phyloP scores from a whole-genome alignment of 1,140 invertebrate species.

The Vanessa tameamea region DNA sequence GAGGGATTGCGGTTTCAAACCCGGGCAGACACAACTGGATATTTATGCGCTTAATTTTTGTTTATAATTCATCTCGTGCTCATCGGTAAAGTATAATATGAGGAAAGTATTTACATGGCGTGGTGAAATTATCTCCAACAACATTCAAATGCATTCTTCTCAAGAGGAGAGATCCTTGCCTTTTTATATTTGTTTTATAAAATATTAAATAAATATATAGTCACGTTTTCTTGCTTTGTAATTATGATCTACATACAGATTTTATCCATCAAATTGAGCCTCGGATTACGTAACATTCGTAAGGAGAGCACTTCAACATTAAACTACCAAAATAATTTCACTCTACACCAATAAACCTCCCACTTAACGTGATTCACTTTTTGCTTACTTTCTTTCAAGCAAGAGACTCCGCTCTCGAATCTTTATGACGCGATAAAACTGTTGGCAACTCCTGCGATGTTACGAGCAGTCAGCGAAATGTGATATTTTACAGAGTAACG shows the following conservation, averaged over 20 bases:
- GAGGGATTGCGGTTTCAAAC: no score
- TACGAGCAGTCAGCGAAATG: slow-evolving; percentile 28
- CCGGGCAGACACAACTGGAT: no score
- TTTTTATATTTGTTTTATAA: neutral
- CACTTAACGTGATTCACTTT: slow-evolving; percentile 65
- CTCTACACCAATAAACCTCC: slow-evolving; percentile 55
- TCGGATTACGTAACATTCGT: slow-evolving; percentile 52
- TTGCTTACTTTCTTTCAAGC: slow-evolving; percentile 63
- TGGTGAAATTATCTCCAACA: no score
- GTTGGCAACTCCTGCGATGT: slow-evolving; percentile 43
- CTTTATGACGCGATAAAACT: slow-evolving; percentile 62
- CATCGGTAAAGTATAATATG: no score
- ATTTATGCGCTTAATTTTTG: no score
- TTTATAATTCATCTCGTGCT: no score
- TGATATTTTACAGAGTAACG: slow-evolving; percentile 31
- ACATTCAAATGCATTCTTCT: no score
- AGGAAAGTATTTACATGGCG: no score
- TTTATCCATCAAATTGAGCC: slow-evolving; percentile 54
- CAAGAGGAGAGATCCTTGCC: no score
- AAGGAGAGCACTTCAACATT: slow-evolving; percentile 55
- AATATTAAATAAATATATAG: neutral
- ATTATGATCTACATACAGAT: slow-evolving; percentile 37
- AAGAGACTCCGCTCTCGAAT: slow-evolving; percentile 41
- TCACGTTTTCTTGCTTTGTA: slow-evolving; percentile 2
- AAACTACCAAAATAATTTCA: slow-evolving; percentile 70